phyloP scores from a whole-genome alignment of 1,140 invertebrate species.

The Drosophila tropicalis region DNA sequence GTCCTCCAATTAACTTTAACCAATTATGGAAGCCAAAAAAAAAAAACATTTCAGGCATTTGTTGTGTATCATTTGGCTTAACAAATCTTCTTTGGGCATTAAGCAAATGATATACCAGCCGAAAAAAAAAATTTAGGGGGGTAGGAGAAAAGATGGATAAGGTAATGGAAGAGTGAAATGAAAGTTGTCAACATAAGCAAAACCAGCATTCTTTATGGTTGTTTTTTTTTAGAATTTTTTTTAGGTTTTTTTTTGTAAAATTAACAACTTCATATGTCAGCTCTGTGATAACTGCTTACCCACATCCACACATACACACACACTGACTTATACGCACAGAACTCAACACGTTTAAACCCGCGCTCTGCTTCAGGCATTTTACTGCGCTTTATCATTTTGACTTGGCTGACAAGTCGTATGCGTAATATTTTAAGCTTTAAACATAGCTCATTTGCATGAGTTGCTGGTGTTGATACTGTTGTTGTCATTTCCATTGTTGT shows the following conservation, averaged over 20 bases:
- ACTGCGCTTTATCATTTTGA: slow-evolving; percentile 51
- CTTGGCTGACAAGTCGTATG: slow-evolving; percentile 57
- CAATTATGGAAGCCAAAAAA: too few relatives aligned
- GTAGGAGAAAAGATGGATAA: not conserved
- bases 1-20: too few relatives aligned
- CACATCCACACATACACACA: not conserved
- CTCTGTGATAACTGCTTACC: slow-evolving; percentile 38
- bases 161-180: too few relatives aligned
- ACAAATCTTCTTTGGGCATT: not conserved
- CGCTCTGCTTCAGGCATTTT: slow-evolving; percentile 13
- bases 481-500: slow-evolving; percentile 35
- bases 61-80: slow-evolving; percentile 1
- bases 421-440: slow-evolving; percentile 64
- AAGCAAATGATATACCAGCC: slow-evolving; percentile 1
- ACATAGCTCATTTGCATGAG: slow-evolving; percentile 73
- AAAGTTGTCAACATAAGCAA: slow-evolving; percentile 26
- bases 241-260: slow-evolving; percentile 40
- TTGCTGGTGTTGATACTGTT: slow-evolving; percentile 46
- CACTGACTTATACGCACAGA: not conserved
- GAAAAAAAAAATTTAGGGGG: not conserved
- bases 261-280: slow-evolving; percentile 75
- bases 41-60: not conserved
- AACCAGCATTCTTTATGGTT: slow-evolving; percentile 22
- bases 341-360: slow-evolving; percentile 4
- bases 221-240: slow-evolving; percentile 14